Evolutionary conservation across 2,888 invertebrate genomes (phyloP), one percentile per base, ranked within the genome.

Genomic region (Icerya purchasi): DNA sequence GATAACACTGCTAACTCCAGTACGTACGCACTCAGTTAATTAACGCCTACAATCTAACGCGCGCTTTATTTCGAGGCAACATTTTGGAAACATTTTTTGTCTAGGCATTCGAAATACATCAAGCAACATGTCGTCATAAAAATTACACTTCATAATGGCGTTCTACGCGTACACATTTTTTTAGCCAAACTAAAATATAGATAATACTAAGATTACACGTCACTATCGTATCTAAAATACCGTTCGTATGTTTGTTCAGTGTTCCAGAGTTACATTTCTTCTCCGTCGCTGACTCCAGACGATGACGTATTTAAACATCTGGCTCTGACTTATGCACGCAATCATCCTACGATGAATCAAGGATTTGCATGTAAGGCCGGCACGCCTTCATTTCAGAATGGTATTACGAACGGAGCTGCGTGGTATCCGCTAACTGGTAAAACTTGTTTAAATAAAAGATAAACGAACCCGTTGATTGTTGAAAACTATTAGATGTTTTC

Each of bases 1-100:
- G 96, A 97, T 72, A 93, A 92, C 72, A 91, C 90, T 2, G 89
- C 90, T 21, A 90, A 85, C 76, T 84, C 89, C 73, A 86, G 91
- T 91, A 83, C 84, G 84, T 77, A 69, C 14, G n/a, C n/a, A 36
- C 36, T 5, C 14, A 36, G 36, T 36, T 36, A 36, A 5, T n/a
- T n/a, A n/a, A n/a, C n/a, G n/a, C n/a, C n/a, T n/a, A n/a, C n/a
- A n/a, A n/a, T n/a, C n/a, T n/a, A n/a, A n/a, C n/a, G n/a, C n/a
- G n/a, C n/a, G n/a, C n/a, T n/a, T n/a, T n/a, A n/a, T n/a, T n/a
- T n/a, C n/a, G n/a, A n/a, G n/a, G n/a, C n/a, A n/a, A n/a, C n/a
- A n/a, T n/a, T n/a, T n/a, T n/a, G n/a, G n/a, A n/a, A n/a, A n/a
- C n/a, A n/a, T n/a, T n/a, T n/a, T n/a, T n/a, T n/a, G n/a, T n/a